These are phyloP conservation scores for Syrmaticus mikado DNA, from an alignment of 2,113 vertebrate species.

Conservation along the genomic window DNA sequence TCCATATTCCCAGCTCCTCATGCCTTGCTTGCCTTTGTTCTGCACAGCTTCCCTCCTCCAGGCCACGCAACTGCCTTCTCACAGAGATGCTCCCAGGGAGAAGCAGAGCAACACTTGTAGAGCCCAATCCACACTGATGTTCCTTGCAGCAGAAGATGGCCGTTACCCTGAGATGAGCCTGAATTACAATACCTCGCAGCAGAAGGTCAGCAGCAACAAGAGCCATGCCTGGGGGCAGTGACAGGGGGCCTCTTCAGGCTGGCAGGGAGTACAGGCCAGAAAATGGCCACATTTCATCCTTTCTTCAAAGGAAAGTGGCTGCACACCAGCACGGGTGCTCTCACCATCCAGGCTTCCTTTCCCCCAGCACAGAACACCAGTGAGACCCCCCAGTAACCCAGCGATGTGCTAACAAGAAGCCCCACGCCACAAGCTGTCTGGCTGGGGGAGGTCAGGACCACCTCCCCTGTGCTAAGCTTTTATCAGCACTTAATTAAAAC, in stretches of 20 bases:
- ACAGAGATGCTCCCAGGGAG: not conserved
- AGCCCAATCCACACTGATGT: not conserved
- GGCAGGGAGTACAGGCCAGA: accelerated
- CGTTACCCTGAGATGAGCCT: not conserved
- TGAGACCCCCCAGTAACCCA: not conserved
- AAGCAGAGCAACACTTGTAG: accelerated
- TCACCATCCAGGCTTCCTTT: not conserved
- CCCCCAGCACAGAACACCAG: not conserved
- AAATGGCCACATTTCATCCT: not conserved
- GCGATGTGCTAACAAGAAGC: not conserved
- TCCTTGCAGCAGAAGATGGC: not conserved
- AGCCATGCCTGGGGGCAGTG: not conserved
- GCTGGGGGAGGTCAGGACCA: not conserved
- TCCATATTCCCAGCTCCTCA: not conserved
- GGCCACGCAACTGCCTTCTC: not conserved
- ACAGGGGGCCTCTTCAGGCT: not conserved
- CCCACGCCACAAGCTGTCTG: not conserved
- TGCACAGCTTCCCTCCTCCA: accelerated
- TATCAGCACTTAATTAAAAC: conserved; percentile 81
- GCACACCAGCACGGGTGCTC: accelerated
- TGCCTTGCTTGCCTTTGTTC: not conserved
- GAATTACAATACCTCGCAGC: not conserved
- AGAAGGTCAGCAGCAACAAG: not conserved
- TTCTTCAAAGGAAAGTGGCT: not conserved
- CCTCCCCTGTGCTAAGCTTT: conserved; percentile 50